Percentiles rank a stretch among this genome's conserved stretches.
Conservation (phyloP, 2,797 vertebrate genomes). For the Pygocentrus nattereri region DNA sequence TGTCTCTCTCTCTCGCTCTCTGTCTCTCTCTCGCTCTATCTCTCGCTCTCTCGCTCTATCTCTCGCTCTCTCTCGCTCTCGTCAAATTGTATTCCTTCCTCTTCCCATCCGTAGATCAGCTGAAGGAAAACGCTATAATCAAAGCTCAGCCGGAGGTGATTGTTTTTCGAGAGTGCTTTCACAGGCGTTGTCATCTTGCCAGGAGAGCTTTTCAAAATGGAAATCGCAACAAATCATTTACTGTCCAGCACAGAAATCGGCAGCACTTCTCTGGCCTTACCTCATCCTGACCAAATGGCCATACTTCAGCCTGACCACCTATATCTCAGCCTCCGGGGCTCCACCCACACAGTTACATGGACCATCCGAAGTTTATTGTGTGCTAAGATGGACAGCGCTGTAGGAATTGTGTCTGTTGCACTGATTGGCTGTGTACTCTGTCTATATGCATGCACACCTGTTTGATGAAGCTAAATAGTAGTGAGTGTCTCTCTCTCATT, state of each 20-base stretch:
- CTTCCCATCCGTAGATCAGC: slow-evolving; percentile 17
- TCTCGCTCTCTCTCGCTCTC: slow-evolving; percentile 23
- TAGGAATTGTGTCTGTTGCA: neutral
- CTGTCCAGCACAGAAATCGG: slow-evolving; percentile 18
- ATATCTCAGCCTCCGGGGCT: neutral
- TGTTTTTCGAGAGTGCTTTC: slow-evolving; percentile 32
- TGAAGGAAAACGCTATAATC: slow-evolving; percentile 36
- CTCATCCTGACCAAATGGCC: neutral
- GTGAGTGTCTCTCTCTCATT: too few relatives aligned
- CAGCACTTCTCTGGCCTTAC: slow-evolving; percentile 11
- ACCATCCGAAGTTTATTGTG: too few relatives aligned
- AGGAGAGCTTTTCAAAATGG: slow-evolving; percentile 56
- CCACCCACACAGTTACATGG: too few relatives aligned
- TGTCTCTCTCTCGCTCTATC: neutral
- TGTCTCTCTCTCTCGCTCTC: neutral
- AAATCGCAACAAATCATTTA: slow-evolving; percentile 47
- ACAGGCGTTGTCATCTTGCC: slow-evolving; percentile 50
- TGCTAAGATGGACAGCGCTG: too few relatives aligned
- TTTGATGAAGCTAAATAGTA: too few relatives aligned
- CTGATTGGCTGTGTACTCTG: too few relatives aligned
- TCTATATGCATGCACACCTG: too few relatives aligned
- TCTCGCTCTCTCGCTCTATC: neutral
- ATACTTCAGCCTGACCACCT: neutral
- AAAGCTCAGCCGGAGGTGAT: slow-evolving; percentile 46
- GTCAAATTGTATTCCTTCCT: slow-evolving; percentile 39